Base-by-base conservation (phyloP, 2,888 invertebrate species). In the Aspidapion aeneum region DNA sequence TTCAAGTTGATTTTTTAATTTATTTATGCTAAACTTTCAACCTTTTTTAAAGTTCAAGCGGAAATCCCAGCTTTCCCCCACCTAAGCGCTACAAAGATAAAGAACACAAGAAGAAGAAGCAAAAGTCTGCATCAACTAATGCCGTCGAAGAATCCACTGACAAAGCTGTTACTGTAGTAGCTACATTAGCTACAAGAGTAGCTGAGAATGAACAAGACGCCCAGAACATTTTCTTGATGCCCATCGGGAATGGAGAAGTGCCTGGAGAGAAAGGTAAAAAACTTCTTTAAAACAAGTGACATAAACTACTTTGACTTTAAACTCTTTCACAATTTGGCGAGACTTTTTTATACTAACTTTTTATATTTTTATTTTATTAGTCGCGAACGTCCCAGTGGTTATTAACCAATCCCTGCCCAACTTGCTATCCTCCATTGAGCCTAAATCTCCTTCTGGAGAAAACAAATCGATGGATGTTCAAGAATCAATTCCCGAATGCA, bases 91-190 rank as follows among this genome's bases (percentile, higher is more conserved):
- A 74, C 69, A 87, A 86, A 75, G 85, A 86, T 17, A 85, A 87
- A 73, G 85, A 86, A 51, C 76, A 82, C 70, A 87, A 87, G 77
- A 86, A 86, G 75, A 87, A 86, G 74, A 87, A 86, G 72, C 74
- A 78, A 56, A 80, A 84, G 69, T 72, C 76, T 20, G 12, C 57
- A 21, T 18, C 16, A 9, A 9, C 56, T 18, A 5, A 57, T 17
- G 61, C 19, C 3, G 56, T n/a, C n/a, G n/a, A n/a, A n/a, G n/a
- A n/a, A n/a, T n/a, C n/a, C n/a, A n/a, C n/a, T n/a, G n/a, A n/a
- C n/a, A n/a, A n/a, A n/a, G n/a, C n/a, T n/a, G n/a, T n/a, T n/a
- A n/a, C n/a, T n/a, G n/a, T n/a, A n/a, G n/a, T n/a, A n/a, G n/a
- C n/a, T n/a, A n/a, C n/a, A n/a, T n/a, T n/a, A n/a, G n/a, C n/a